Conservation (phyloP, 2,797 vertebrate species). For the Lateolabrax maculatus region DNA sequence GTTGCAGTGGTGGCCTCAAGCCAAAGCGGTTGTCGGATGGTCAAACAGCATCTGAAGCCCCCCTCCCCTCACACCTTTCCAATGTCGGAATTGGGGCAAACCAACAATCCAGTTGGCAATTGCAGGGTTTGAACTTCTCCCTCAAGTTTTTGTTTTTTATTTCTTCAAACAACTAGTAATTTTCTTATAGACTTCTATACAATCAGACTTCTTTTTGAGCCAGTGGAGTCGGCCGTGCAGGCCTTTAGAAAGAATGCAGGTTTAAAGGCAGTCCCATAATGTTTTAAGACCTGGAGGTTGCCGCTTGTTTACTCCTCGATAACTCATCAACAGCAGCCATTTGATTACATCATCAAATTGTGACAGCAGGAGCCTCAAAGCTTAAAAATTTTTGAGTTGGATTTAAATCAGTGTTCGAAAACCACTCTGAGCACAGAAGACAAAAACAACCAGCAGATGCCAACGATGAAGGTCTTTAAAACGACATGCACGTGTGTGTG, state of each 20-base stretch:
- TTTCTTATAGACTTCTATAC: no score
- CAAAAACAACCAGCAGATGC: slow-evolving; percentile 9
- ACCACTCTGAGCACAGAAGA: slow-evolving; percentile 4
- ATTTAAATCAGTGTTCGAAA: slow-evolving; percentile 11
- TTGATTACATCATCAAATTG: slow-evolving; percentile 24
- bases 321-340: slow-evolving; percentile 22
- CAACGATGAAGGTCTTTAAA: slow-evolving; percentile 39
- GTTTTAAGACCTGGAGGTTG: no score
- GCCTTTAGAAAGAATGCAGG: no score
- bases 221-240: no score
- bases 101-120: no score
- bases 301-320: slow-evolving; percentile 27
- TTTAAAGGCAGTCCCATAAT: no score
- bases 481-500: background rate
- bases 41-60: background rate
- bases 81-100: no score
- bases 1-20: background rate
- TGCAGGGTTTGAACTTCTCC: no score
- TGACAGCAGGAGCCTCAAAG: slow-evolving; percentile 5
- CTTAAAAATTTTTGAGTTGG: slow-evolving; percentile 5
- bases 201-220: no score
- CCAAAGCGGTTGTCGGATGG: background rate
- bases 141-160: no score
- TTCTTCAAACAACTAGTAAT: no score
- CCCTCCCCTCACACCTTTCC: no score